A percentile compares a stretch with the other conserved stretches of the same genome.
Conservation (phyloP, 2,797 vertebrate species). For the Thamnophis elegans region DNA sequence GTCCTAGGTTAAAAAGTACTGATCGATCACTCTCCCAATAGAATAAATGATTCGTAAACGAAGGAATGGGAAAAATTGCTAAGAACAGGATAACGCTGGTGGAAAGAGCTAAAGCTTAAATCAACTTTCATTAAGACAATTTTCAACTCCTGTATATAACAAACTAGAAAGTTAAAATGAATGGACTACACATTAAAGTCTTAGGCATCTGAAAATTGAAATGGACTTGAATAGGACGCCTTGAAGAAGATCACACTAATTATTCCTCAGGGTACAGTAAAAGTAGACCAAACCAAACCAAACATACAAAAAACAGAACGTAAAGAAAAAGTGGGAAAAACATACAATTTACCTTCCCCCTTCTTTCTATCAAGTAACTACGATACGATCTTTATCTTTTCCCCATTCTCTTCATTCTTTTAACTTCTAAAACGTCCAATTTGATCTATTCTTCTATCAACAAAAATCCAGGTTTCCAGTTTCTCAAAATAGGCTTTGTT, state of each 20-base stretch:
- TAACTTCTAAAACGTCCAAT: not conserved
- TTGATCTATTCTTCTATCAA: not conserved
- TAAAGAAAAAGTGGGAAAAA: not conserved
- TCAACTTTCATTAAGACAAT: not conserved
- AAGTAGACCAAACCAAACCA: not conserved
- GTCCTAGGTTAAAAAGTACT: not conserved
- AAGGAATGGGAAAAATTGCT: not conserved
- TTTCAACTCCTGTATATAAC: not conserved
- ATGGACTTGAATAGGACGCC: not conserved
- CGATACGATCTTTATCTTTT: not conserved
- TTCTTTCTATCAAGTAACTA: not conserved
- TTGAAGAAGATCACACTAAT: not conserved
- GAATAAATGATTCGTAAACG: not conserved
- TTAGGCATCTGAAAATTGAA: not conserved
- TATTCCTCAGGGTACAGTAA: not conserved
- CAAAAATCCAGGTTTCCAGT: not conserved
- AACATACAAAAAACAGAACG: not conserved
- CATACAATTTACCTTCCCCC: not conserved
- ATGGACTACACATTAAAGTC: not conserved
- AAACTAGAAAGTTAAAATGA: not conserved
- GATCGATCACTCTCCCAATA: not conserved
- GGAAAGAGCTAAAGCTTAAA: not conserved
- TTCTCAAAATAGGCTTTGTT: not conserved
- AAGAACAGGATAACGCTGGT: not conserved
- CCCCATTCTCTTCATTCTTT: not conserved